Conservation (phyloP, 2,113 vertebrate genomes). For the Melanerpes aurifrons region DNA sequence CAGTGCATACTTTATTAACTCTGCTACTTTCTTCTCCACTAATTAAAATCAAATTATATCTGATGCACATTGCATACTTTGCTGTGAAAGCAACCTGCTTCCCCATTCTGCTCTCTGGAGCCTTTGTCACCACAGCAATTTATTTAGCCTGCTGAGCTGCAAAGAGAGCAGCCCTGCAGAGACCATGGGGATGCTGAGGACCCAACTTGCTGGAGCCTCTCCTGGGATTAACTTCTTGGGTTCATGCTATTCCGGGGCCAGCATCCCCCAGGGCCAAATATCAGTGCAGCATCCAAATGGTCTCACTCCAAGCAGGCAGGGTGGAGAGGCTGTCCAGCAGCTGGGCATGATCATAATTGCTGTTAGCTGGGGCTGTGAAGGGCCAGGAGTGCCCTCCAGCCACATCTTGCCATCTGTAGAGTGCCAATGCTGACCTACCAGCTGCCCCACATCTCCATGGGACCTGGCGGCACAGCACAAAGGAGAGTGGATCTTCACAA, state of each 20-base stretch:
- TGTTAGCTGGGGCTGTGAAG: neutral
- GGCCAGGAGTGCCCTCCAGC: neutral
- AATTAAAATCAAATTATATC: constrained; percentile 41
- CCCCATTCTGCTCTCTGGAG: neutral
- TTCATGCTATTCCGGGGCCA: neutral
- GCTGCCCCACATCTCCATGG: neutral
- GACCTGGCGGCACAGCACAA: neutral
- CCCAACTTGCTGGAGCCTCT: neutral
- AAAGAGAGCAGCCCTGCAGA: neutral
- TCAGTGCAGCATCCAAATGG: neutral
- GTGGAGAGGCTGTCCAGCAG: neutral
- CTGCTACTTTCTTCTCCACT: neutral
- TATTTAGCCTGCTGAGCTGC: neutral
- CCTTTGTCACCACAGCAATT: neutral
- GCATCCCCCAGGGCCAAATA: neutral
- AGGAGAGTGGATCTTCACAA: neutral
- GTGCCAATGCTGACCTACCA: neutral
- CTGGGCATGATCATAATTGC: neutral
- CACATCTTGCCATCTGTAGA: neutral
- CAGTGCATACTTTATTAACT: neutral
- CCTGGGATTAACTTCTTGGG: neutral
- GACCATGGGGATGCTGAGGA: neutral
- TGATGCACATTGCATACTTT: neutral
- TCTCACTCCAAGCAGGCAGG: neutral
- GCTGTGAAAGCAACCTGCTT: neutral